Evolutionary conservation across 37 sponge, comb jelly and placozoan species (phyloP).

Genomic region (Lycopodina hypogea): DNA sequence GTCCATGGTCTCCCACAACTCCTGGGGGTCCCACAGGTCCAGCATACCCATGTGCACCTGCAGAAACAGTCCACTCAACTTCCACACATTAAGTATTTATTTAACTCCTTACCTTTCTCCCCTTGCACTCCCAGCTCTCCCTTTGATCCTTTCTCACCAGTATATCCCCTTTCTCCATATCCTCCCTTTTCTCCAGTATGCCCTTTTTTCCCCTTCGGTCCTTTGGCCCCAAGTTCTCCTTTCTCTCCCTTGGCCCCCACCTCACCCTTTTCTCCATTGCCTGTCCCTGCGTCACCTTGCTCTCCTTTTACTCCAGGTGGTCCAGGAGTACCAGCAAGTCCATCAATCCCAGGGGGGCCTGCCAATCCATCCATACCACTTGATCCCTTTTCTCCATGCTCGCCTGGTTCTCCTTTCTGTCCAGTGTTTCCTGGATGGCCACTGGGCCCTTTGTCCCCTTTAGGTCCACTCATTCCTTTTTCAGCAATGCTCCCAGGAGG

Average conservation of each 20-base stretch:
- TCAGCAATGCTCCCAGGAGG: background rate
- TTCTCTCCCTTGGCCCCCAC: background rate
- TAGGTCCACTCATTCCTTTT: background rate
- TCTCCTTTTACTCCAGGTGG: background rate
- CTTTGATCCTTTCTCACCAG: background rate
- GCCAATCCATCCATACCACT: background rate
- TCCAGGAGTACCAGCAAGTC: background rate
- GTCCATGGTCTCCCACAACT: background rate
- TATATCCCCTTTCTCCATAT: background rate
- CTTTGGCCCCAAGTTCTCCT: background rate
- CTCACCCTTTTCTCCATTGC: too few species aligned
- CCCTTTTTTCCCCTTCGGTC: background rate
- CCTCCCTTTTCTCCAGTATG: background rate
- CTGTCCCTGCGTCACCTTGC: background rate
- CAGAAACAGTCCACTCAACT: background rate
- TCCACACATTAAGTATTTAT: background rate
- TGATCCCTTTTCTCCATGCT: background rate
- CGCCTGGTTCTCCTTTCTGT: background rate
- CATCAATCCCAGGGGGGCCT: background rate
- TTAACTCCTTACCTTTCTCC: background rate
- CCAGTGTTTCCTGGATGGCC: background rate
- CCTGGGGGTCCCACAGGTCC: background rate
- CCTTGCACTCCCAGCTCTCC: slow-evolving; percentile 10
- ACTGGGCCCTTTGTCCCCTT: background rate
- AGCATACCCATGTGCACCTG: background rate